Conservation (phyloP, 2,888 invertebrate species). For the Petrophora chlorosata region DNA sequence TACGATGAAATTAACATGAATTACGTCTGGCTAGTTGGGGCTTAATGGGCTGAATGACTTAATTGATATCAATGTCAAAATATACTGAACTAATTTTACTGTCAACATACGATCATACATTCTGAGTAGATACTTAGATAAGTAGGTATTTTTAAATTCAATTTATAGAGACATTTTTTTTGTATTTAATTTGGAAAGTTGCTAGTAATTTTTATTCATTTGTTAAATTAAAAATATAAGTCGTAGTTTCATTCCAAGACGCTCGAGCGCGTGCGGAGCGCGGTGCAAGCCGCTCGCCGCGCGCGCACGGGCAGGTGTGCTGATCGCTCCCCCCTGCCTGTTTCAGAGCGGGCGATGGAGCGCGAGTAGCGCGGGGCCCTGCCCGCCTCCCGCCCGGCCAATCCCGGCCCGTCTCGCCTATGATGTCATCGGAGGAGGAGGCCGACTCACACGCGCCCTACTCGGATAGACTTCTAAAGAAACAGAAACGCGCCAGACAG, state of each 20-base stretch:
- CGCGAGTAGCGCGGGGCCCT: conserved; percentile 78
- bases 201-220: conserved; percentile 36
- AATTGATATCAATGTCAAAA: conserved; percentile 18
- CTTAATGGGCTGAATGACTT: conserved; percentile 15
- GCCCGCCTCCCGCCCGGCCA: conserved; percentile 89
- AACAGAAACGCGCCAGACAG: conserved; percentile 96
- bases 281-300: conserved; percentile 50
- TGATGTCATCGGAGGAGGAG: conserved; percentile 99
- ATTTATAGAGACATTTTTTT: neutral
- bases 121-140: too few relatives aligned
- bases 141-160: too few relatives aligned
- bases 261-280: conserved; percentile 37
- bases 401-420: conserved; percentile 92
- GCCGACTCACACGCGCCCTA: conserved; percentile 96
- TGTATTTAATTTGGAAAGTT: conserved; percentile 45
- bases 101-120: too few relatives aligned
- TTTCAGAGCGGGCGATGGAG: conserved; percentile 82
- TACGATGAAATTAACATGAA: conserved; percentile 29
- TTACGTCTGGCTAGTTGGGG: conserved; percentile 14
- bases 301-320: conserved; percentile 73
- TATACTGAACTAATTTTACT: too few relatives aligned
- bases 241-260: conserved; percentile 13
- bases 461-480: conserved; percentile 96
- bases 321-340: conserved; percentile 71
- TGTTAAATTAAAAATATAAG: neutral